A percentile compares a stretch with the other conserved stretches of the same genome.
Evolutionary conservation across 1,140 invertebrate genomes (phyloP).

Genomic region (Periplaneta americana): DNA sequence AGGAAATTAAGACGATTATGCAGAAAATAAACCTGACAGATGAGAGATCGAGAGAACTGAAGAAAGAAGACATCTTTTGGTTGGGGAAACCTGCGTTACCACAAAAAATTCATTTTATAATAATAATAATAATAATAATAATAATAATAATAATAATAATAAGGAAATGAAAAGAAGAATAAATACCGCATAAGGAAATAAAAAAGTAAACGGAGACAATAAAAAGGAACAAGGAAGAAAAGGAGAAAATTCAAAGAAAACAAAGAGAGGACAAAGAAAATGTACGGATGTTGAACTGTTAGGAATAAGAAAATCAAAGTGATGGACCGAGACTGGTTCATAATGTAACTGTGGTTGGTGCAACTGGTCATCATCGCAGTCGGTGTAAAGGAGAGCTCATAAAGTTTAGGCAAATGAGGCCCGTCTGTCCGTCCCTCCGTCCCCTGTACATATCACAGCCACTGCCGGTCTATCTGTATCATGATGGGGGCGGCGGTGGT

Average conservation of each 20-base stretch:
- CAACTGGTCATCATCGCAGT: background rate
- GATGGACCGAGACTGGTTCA: background rate
- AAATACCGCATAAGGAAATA: background rate
- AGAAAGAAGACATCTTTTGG: no score
- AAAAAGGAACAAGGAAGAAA: background rate
- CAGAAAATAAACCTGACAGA: no score
- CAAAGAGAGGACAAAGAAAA: background rate
- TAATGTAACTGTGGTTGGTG: background rate
- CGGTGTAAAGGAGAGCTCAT: constrained; percentile 7
- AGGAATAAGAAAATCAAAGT: background rate
- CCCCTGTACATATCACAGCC: constrained; percentile 9
- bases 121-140: no score
- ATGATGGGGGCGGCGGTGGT: background rate
- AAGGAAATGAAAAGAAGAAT: no score
- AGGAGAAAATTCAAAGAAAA: background rate
- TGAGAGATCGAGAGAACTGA: no score
- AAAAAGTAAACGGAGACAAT: background rate
- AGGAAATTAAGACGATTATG: no score
- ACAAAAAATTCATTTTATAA: no score
- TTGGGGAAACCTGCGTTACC: no score
- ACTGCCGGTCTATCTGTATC: background rate
- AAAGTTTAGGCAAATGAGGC: constrained; percentile 13
- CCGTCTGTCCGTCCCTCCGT: background rate
- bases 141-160: no score
- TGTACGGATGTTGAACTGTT: background rate